Conservation (phyloP, 2,888 invertebrate genomes). For the Orchesellides sinensis region DNA sequence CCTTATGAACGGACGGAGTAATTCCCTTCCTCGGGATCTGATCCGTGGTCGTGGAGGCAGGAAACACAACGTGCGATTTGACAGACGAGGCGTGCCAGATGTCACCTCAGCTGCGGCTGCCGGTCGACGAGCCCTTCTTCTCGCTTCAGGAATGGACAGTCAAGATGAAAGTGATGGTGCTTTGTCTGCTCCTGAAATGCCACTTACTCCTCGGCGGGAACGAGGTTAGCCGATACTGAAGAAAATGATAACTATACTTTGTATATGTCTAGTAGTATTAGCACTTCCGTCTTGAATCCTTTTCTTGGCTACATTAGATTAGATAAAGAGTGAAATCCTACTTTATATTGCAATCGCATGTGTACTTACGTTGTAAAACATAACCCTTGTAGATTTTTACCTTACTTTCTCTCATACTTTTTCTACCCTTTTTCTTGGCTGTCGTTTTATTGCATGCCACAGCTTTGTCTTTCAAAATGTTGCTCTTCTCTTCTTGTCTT, state of each 20-base stretch:
- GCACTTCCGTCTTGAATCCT: slow-evolving; percentile 55
- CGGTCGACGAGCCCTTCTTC: slow-evolving; percentile 79
- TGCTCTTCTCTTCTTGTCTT: slow-evolving; percentile 21
- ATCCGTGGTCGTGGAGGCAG: slow-evolving; percentile 76
- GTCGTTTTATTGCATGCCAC: slow-evolving; percentile 49
- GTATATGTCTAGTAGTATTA: neutral
- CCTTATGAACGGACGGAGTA: slow-evolving; percentile 76
- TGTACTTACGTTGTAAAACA: slow-evolving; percentile 33
- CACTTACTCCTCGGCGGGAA: slow-evolving; percentile 81
- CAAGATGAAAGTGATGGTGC: slow-evolving; percentile 89
- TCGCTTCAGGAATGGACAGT: slow-evolving; percentile 77
- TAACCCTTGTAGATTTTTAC: slow-evolving; percentile 13
- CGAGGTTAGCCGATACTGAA: slow-evolving; percentile 78
- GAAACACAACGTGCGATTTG: slow-evolving; percentile 75
- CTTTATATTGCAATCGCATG: slow-evolving; percentile 31
- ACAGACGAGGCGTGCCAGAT: slow-evolving; percentile 74
- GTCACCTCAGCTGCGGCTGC: slow-evolving; percentile 74
- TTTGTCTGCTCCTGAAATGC: slow-evolving; percentile 88
- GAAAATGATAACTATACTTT: neutral
- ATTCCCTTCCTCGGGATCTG: slow-evolving; percentile 77
- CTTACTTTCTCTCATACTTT: neutral
- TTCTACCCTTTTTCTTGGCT: neutral
- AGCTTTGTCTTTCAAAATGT: slow-evolving; percentile 30
- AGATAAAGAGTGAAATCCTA: slow-evolving; percentile 21
- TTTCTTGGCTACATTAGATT: slow-evolving; percentile 1